phyloP scores from a whole-genome alignment of 2,888 invertebrate species.

The Drosophila anomelani region DNA sequence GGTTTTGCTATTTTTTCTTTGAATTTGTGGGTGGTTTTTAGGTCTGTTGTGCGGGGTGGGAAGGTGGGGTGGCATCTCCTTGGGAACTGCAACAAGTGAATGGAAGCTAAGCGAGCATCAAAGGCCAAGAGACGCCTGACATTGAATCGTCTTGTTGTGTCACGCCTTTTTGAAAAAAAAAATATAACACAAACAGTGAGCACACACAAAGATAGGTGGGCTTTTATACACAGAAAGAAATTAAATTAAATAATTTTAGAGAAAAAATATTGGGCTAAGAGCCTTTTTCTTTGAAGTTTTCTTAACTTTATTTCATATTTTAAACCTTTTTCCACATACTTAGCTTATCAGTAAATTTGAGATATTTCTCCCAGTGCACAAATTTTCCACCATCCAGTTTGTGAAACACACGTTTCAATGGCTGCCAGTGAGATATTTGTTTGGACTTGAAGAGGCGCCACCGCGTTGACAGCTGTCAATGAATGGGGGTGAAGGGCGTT shows the following conservation, averaged over 20 bases:
- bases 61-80: conserved; percentile 45
- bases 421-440: conserved; percentile 45
- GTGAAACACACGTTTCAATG: conserved; percentile 26
- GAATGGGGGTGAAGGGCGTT: conserved; percentile 30
- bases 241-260: accelerated
- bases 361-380: not conserved
- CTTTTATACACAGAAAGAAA: conserved; percentile 3
- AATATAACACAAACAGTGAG: conserved; percentile 15
- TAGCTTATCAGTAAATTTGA: too few species aligned
- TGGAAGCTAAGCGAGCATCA: conserved; percentile 72
- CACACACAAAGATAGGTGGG: not conserved
- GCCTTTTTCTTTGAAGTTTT: not conserved
- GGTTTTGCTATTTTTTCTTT: not conserved
- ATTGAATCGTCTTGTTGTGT: conserved; percentile 73
- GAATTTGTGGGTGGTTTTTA: conserved; percentile 7
- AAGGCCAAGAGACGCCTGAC: conserved; percentile 58
- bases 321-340: too few species aligned
- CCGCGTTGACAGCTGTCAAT: conserved; percentile 63
- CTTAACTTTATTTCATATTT: accelerated
- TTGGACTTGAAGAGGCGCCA: conserved; percentile 60
- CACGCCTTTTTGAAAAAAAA: conserved; percentile 50
- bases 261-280: not conserved
- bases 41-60: conserved; percentile 22
- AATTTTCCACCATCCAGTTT: conserved; percentile 1
- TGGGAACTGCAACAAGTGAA: conserved; percentile 74